Percentiles rank a stretch among this genome's conserved stretches.
Conservation (phyloP, 2,113 vertebrate species). For the Cricetomys ansorgei region DNA sequence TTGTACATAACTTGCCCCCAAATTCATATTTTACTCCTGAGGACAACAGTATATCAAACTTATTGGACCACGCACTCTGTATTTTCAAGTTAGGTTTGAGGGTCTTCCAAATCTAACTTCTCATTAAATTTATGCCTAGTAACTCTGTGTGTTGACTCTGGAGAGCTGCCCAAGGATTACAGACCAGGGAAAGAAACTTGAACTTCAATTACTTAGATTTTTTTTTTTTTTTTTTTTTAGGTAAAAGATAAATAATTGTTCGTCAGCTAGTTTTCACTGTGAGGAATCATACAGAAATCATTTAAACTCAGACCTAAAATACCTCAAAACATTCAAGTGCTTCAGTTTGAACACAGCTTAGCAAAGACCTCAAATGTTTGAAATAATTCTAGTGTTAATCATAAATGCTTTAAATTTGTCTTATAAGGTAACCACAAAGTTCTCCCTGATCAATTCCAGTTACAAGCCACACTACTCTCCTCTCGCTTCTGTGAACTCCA, state of each 20-base stretch:
- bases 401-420: conserved; percentile 43
- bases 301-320: conserved; percentile 37
- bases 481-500: neutral
- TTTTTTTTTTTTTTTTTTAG: conserved; percentile 66
- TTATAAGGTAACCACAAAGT: neutral
- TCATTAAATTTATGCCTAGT: conserved; percentile 75
- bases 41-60: conserved; percentile 76
- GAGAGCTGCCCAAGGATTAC: conserved; percentile 64
- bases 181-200: conserved; percentile 63
- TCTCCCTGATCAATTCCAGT: conserved; percentile 50
- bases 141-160: conserved; percentile 77
- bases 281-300: conserved; percentile 27
- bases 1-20: conserved; percentile 24
- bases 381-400: conserved; percentile 22
- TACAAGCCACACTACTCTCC: neutral
- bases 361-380: neutral
- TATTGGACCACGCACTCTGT: conserved; percentile 43
- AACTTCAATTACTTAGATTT: conserved; percentile 64
- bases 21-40: conserved; percentile 64
- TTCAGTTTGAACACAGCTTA: conserved; percentile 3
- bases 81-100: conserved; percentile 73
- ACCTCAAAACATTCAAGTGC: neutral
- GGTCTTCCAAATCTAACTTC: conserved; percentile 76
- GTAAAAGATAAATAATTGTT: conserved; percentile 73
- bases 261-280: conserved; percentile 56